phyloP scores from a whole-genome alignment of 2,797 vertebrate species.

The Nyctibius grandis region DNA sequence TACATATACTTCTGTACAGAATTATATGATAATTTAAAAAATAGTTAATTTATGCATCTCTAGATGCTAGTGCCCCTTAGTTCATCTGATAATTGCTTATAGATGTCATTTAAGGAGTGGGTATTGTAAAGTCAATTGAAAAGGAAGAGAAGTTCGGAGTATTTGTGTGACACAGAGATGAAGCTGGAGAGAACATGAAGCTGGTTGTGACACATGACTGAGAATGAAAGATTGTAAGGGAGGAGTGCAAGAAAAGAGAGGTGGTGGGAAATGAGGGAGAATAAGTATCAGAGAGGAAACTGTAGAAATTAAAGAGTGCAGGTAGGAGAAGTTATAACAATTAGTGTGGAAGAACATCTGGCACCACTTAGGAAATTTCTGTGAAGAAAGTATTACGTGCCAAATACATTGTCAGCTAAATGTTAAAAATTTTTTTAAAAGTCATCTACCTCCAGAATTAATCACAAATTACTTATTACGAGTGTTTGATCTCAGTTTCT shows the following conservation, averaged over 20 bases:
- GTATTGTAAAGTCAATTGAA: background rate
- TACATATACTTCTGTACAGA: background rate
- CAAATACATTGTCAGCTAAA: background rate
- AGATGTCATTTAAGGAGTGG: background rate
- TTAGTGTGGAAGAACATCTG: background rate
- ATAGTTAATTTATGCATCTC: background rate
- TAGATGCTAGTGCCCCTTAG: background rate
- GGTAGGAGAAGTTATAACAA: background rate
- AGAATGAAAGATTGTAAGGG: background rate
- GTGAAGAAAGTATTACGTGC: background rate
- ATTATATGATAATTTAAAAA: background rate
- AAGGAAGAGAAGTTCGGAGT: background rate
- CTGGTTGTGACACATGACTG: accelerated
- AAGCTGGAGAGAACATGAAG: background rate
- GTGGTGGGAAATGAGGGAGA: background rate
- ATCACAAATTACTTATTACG: background rate
- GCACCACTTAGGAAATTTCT: background rate
- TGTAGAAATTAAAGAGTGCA: background rate
- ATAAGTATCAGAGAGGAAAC: background rate
- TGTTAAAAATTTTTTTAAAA: background rate
- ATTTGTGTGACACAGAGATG: background rate
- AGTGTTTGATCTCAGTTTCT: background rate
- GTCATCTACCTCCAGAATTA: background rate
- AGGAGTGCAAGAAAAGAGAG: background rate
- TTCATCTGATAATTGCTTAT: background rate